Percentiles rank a stretch among this genome's conserved stretches.
These are phyloP conservation scores for Otocyon megalotis DNA, from an alignment of 2,113 vertebrate genomes.

Conservation along the genomic window DNA sequence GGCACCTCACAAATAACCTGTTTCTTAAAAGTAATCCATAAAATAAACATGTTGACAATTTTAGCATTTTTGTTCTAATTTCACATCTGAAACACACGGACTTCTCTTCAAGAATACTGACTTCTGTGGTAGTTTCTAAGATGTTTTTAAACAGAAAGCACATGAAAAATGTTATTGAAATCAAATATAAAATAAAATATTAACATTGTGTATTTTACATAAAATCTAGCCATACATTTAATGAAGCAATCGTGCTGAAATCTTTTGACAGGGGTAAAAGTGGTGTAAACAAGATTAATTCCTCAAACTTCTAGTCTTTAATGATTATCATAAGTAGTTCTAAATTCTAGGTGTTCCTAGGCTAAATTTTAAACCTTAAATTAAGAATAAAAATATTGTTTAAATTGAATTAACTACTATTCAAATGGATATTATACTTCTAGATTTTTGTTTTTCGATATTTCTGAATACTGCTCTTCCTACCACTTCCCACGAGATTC, in stretches of 20 bases:
- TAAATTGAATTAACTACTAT: constrained; percentile 3
- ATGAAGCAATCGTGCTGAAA: background rate
- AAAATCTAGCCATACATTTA: constrained; percentile 38
- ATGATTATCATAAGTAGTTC: background rate
- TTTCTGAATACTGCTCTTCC: background rate
- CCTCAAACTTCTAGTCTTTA: background rate
- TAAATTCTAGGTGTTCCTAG: background rate
- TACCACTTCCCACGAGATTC: background rate
- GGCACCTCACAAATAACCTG: background rate
- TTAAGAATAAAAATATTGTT: constrained; percentile 21
- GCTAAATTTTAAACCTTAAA: constrained; percentile 13
- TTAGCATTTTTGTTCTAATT: background rate
- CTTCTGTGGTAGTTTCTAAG: background rate
- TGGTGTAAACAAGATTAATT: constrained; percentile 37
- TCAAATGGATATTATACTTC: background rate
- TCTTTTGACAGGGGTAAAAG: background rate
- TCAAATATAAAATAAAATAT: constrained; percentile 47
- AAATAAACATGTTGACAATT: background rate
- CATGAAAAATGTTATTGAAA: background rate
- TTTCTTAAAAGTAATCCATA: background rate
- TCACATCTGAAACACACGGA: constrained; percentile 33
- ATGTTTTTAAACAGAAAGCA: background rate
- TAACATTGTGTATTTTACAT: constrained; percentile 22
- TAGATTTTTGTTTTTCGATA: background rate
- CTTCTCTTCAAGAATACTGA: constrained; percentile 18